Conservation (phyloP, 2,888 invertebrate genomes). For the Scotopteryx bipunctaria region DNA sequence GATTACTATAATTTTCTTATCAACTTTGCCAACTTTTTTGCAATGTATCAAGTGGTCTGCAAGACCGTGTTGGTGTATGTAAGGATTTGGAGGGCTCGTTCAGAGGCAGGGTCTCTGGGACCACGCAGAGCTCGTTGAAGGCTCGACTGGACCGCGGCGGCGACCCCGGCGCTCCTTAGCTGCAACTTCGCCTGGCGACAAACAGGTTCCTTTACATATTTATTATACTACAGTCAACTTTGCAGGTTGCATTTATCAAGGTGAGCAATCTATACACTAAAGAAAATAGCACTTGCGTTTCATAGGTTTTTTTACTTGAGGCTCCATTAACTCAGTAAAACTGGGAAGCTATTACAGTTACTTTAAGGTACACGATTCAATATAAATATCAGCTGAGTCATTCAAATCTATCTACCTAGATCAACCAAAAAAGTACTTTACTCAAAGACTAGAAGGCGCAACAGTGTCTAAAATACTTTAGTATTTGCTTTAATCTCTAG, state of each 20-base stretch:
- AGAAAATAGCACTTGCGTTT: not conserved
- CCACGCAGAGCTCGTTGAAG: slow-evolving; percentile 54
- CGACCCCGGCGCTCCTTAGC: slow-evolving; percentile 67
- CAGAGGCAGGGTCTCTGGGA: slow-evolving; percentile 42
- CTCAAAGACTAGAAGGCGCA: too few species aligned
- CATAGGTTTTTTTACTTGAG: not conserved
- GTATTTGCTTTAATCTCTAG: too few species aligned
- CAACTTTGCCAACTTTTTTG: not conserved
- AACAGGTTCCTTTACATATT: slow-evolving; percentile 22
- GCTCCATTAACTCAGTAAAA: too few species aligned
- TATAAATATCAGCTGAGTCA: too few species aligned
- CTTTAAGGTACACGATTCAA: too few species aligned
- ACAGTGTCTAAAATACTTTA: too few species aligned
- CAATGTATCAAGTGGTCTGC: slow-evolving; percentile 54
- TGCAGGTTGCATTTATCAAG: slow-evolving; percentile 16
- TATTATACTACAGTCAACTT: slow-evolving; percentile 16
- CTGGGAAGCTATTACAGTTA: too few species aligned
- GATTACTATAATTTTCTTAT: too few species aligned
- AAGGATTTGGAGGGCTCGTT: slow-evolving; percentile 64
- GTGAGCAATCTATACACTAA: slow-evolving; percentile 1
- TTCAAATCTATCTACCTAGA: too few species aligned
- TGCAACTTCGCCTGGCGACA: slow-evolving; percentile 65
- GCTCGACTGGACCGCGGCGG: slow-evolving; percentile 59
- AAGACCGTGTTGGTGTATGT: slow-evolving; percentile 68
- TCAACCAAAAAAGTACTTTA: too few species aligned